Evolutionary conservation across 2,888 invertebrate species (phyloP).

Genomic region (Melipona bicolor): DNA sequence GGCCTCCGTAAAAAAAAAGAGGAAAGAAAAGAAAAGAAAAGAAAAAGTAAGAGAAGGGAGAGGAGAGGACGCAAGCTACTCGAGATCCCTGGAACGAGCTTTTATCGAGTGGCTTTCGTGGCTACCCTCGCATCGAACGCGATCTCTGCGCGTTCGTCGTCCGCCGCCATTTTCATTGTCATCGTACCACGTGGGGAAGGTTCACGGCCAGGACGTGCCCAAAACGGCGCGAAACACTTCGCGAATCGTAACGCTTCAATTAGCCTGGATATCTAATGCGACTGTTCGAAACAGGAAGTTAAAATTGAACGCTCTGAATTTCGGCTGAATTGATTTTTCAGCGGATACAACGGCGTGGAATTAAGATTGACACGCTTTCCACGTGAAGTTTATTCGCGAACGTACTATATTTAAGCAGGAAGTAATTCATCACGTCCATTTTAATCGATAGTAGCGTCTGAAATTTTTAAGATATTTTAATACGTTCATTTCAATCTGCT

Average conservation of each 20-base stretch:
- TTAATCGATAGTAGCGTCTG: not conserved
- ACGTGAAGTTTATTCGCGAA: not conserved
- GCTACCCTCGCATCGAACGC: constrained; percentile 47
- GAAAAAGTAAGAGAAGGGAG: too few relatives aligned
- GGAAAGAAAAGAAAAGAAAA: constrained; percentile 39
- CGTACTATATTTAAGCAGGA: not conserved
- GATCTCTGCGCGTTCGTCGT: constrained; percentile 44
- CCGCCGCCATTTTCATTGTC: constrained; percentile 62
- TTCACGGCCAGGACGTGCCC: constrained; percentile 53
- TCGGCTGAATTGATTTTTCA: not conserved
- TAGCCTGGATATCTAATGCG: not conserved
- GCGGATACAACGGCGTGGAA: not conserved
- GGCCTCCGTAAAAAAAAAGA: constrained; percentile 59
- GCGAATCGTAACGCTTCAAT: constrained; percentile 58
- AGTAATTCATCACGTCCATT: not conserved
- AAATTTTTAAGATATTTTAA: not conserved
- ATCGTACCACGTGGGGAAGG: constrained; percentile 44
- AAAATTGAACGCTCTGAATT: not conserved
- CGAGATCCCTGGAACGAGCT: constrained; percentile 62
- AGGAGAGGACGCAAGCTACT: constrained; percentile 50
- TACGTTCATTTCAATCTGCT: not conserved
- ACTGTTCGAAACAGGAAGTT: constrained; percentile 11
- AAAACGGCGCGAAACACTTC: constrained; percentile 56
- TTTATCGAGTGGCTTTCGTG: constrained; percentile 69
- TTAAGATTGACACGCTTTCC: not conserved